phyloP scores from a whole-genome alignment of 1,140 invertebrate species.

The Pseudomyrmex dendroicus region DNA sequence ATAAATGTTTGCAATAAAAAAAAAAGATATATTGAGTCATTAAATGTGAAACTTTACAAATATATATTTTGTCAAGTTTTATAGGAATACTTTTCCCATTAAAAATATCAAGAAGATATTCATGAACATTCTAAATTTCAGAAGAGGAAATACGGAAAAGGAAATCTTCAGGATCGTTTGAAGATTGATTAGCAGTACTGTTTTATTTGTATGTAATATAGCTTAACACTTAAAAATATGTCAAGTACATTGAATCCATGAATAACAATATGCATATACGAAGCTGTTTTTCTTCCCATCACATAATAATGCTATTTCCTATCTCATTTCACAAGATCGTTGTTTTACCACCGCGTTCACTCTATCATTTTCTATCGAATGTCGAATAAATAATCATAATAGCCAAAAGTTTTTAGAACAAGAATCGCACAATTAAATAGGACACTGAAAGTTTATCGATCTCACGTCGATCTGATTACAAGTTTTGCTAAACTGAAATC shows the following conservation, averaged over 20 bases:
- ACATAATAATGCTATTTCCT: not conserved
- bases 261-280: conserved; percentile 64
- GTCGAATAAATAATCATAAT: conserved; percentile 68
- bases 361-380: conserved; percentile 25
- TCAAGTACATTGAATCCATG: conserved; percentile 73
- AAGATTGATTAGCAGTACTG: conserved; percentile 31
- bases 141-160: not conserved
- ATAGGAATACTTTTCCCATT: too few relatives aligned
- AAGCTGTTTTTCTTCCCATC: not conserved
- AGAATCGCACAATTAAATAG: conserved; percentile 58
- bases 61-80: too few relatives aligned
- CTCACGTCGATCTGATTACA: conserved; percentile 24
- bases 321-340: conserved; percentile 13
- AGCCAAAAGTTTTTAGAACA: conserved; percentile 63
- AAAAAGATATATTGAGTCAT: too few relatives aligned
- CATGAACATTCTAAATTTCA: too few relatives aligned
- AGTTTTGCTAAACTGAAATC: conserved; percentile 25
- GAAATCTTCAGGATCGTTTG: not conserved
- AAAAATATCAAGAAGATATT: too few relatives aligned
- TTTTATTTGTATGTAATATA: conserved; percentile 75
- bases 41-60: too few relatives aligned
- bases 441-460: not conserved
- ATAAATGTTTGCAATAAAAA: not conserved
- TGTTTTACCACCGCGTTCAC: not conserved
- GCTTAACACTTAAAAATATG: conserved; percentile 76